phyloP scores from a whole-genome alignment of 2,113 vertebrate genomes.

The Pavo muticus region DNA sequence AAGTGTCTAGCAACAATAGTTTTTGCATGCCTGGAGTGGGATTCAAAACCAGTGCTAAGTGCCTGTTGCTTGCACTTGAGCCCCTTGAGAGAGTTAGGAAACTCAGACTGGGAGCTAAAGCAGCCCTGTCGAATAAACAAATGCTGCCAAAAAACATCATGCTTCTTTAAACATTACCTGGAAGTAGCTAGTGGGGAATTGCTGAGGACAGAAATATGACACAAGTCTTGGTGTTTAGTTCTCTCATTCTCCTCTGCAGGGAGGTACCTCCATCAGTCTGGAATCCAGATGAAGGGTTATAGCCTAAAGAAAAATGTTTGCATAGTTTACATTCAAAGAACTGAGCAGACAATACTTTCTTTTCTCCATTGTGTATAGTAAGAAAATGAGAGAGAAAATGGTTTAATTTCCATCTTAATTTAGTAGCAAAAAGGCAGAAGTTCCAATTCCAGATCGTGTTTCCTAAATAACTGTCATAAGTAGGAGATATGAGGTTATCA shows the following conservation, averaged over 20 bases:
- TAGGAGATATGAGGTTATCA: background rate
- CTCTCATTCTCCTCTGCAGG: background rate
- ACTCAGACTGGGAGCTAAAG: background rate
- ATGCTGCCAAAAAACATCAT: background rate
- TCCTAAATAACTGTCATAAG: background rate
- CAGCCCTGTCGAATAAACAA: background rate
- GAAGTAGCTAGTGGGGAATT: background rate
- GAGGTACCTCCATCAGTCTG: background rate
- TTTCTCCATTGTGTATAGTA: background rate
- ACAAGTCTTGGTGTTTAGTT: background rate
- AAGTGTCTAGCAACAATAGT: background rate
- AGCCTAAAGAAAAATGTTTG: constrained; percentile 5
- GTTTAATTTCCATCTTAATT: background rate
- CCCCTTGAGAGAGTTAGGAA: background rate
- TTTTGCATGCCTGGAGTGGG: background rate
- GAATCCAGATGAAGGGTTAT: background rate
- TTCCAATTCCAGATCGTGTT: background rate
- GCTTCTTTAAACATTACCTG: background rate
- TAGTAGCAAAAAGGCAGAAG: background rate
- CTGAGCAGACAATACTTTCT: background rate
- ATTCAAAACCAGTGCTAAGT: background rate
- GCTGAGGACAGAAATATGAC: background rate
- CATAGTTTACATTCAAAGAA: background rate
- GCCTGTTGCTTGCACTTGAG: background rate
- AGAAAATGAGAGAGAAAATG: background rate